Conservation (phyloP, 2,888 invertebrate genomes). For the Euphydryas editha region DNA sequence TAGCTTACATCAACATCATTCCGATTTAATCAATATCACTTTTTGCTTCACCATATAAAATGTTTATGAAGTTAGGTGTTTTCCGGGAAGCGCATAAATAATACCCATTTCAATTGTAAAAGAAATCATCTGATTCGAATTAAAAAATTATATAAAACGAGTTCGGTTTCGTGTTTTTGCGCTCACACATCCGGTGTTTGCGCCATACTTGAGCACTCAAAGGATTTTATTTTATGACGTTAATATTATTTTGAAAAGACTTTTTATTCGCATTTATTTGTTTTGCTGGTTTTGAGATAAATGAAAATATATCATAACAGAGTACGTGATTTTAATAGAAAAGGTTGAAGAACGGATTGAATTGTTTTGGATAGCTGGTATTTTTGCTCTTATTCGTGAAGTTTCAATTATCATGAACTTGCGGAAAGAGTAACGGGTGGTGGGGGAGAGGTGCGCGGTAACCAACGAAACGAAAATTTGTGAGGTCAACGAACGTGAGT, state of each 20-base stretch:
- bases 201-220: constrained; percentile 36
- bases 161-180: constrained; percentile 55
- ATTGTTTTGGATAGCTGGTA: constrained; percentile 17
- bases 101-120: constrained; percentile 40
- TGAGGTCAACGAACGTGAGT: constrained; percentile 80
- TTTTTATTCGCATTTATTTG: constrained; percentile 29
- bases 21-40: constrained; percentile 50
- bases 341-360: constrained; percentile 9
- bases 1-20: constrained; percentile 65
- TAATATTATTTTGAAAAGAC: constrained; percentile 36
- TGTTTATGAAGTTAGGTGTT: constrained; percentile 27
- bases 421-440: constrained; percentile 62
- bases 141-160: constrained; percentile 48
- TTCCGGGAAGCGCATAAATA: constrained; percentile 45
- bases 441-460: constrained; percentile 57
- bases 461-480: constrained; percentile 83
- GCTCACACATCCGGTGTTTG: constrained; percentile 46
- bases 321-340: constrained; percentile 10
- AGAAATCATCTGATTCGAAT: constrained; percentile 43
- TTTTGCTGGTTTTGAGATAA: constrained; percentile 10
- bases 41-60: constrained; percentile 42
- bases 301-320: constrained; percentile 29
- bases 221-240: constrained; percentile 42
- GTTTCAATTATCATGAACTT: constrained; percentile 59
- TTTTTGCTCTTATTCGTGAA: constrained; percentile 62